These are phyloP conservation scores for Drosophila pachea DNA, from an alignment of 1,140 invertebrate genomes.

Conservation along the genomic window DNA sequence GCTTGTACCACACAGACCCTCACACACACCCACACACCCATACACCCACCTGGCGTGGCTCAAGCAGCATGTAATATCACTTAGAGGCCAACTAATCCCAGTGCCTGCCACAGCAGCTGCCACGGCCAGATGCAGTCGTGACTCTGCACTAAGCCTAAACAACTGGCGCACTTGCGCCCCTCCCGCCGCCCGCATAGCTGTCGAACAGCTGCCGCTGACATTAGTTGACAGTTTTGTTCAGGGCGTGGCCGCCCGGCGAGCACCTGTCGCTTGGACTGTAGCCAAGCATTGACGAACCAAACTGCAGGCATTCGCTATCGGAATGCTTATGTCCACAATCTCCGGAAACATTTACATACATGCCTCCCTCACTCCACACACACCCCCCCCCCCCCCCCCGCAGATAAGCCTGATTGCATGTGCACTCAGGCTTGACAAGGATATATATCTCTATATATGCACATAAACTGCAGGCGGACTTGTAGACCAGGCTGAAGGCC, in stretches of 20 bases:
- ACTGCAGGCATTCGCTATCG: conserved; percentile 19
- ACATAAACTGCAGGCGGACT: too few species aligned
- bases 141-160: conserved; percentile 29
- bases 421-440: too few species aligned
- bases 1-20: not conserved
- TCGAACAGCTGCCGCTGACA: conserved; percentile 35
- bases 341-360: too few species aligned
- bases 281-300: conserved; percentile 32
- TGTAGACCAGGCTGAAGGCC: too few species aligned
- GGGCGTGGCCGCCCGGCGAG: not conserved
- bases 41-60: conserved; percentile 26
- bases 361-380: too few species aligned
- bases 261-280: conserved; percentile 14
- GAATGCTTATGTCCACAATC: conserved; percentile 21
- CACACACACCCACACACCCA: too few species aligned
- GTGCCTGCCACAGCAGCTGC: conserved; percentile 16
- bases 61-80: conserved; percentile 63
- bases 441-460: too few species aligned
- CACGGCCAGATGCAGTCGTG: conserved; percentile 29
- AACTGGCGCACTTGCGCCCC: conserved; percentile 9
- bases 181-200: not conserved
- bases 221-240: conserved; percentile 39
- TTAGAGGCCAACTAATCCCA: conserved; percentile 60
- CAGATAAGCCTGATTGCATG: too few species aligned
- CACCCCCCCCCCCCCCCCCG: too few species aligned